Evolutionary conservation across 2,888 invertebrate genomes (phyloP).

Genomic region (Sceliomorpha sp.): DNA sequence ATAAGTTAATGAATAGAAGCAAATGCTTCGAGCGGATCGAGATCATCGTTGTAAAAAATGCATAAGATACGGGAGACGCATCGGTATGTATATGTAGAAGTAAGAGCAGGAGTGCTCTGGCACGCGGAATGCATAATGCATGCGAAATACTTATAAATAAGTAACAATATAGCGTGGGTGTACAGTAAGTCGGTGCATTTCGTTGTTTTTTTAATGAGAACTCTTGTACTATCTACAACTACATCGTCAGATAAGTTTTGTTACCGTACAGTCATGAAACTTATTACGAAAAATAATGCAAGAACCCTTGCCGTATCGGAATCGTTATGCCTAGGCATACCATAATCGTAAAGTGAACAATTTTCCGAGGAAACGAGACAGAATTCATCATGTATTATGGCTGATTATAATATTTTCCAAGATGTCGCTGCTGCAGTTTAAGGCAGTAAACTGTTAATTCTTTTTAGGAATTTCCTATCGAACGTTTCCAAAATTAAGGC

Average conservation of each 20-base stretch:
- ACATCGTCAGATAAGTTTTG: constrained; percentile 8
- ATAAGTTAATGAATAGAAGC: constrained; percentile 45
- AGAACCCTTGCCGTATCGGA: too few species aligned
- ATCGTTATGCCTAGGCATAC: too few species aligned
- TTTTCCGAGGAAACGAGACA: too few species aligned
- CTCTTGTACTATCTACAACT: constrained; percentile 19
- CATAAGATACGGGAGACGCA: constrained; percentile 54
- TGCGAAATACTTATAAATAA: constrained; percentile 60
- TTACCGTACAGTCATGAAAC: too few species aligned
- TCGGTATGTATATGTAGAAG: constrained; percentile 41
- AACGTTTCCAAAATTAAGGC: too few species aligned
- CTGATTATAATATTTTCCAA: too few species aligned
- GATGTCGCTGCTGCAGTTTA: too few species aligned
- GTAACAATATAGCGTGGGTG: too few species aligned
- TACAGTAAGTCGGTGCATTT: constrained; percentile 23
- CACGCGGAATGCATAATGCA: constrained; percentile 68
- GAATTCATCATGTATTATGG: too few species aligned
- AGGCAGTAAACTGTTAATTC: too few species aligned
- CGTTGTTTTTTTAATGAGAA: constrained; percentile 40
- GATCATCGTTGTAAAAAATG: constrained; percentile 61
- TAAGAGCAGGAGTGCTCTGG: constrained; percentile 30
- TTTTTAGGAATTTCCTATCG: too few species aligned
- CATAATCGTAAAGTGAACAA: too few species aligned
- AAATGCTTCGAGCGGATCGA: constrained; percentile 34
- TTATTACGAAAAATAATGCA: constrained; percentile 16